Evolutionary conservation across 1,140 invertebrate genomes (phyloP).

Genomic region (Ephestia elutella): DNA sequence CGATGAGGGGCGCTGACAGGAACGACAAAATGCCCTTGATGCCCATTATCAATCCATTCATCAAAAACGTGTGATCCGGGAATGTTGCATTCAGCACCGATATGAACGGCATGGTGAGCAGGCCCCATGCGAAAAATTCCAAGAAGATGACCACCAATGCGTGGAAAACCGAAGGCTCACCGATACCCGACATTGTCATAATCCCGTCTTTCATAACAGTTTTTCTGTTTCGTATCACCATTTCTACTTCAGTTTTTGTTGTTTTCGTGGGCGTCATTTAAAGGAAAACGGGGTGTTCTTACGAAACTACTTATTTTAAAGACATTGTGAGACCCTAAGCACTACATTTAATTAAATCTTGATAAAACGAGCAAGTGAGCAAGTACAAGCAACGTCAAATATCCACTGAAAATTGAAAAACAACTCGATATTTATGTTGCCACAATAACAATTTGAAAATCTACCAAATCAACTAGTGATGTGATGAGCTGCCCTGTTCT

Average conservation of each 20-base stretch:
- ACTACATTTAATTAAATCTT: constrained; percentile 62
- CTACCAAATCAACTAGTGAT: neutral
- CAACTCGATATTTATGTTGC: constrained; percentile 62
- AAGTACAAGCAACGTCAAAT: constrained; percentile 66
- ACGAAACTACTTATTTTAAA: constrained; percentile 61
- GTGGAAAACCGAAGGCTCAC: constrained; percentile 97
- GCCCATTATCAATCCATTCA: constrained; percentile 99
- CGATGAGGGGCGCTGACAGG: constrained; percentile 96
- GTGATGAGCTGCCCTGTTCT: too few relatives aligned
- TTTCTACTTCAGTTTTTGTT: constrained; percentile 73
- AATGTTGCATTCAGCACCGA: constrained; percentile 97
- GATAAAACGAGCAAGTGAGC: constrained; percentile 56
- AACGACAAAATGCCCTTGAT: constrained; percentile 98
- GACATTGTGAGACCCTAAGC: constrained; percentile 62
- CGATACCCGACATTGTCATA: constrained; percentile 84
- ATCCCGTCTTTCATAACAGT: constrained; percentile 73
- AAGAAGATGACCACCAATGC: constrained; percentile 99
- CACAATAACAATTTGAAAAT: constrained; percentile 14
- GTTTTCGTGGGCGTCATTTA: constrained; percentile 74
- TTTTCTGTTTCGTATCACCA: constrained; percentile 74
- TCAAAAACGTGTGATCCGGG: constrained; percentile 98
- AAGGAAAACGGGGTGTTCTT: constrained; percentile 47
- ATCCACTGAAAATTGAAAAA: constrained; percentile 67
- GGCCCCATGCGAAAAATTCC: constrained; percentile 99
- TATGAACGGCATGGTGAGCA: constrained; percentile 98